These are phyloP conservation scores for Vanessa tameamea DNA, from an alignment of 1,140 invertebrate species.

Conservation along the genomic window DNA sequence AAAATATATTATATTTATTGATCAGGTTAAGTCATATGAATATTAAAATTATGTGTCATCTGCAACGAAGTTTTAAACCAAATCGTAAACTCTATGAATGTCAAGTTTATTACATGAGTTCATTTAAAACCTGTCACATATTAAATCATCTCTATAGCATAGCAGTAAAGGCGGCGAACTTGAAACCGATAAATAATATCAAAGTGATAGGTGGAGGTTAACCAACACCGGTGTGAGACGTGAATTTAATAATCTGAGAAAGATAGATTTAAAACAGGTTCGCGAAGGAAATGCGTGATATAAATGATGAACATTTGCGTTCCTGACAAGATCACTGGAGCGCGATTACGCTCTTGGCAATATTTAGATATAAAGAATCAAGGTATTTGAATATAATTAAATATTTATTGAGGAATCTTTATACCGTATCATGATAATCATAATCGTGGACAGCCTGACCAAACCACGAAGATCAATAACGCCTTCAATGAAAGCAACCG, in stretches of 20 bases:
- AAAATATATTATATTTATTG: too few species aligned
- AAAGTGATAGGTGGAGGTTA: slow-evolving; percentile 34
- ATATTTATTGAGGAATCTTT: not conserved
- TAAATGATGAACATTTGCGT: slow-evolving; percentile 49
- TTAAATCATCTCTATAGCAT: slow-evolving; percentile 42
- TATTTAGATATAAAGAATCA: slow-evolving; percentile 2
- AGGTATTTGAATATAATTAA: not conserved
- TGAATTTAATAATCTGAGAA: slow-evolving; percentile 36
- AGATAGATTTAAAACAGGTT: slow-evolving; percentile 48
- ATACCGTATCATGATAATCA: not conserved
- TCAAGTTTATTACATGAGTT: slow-evolving; percentile 37
- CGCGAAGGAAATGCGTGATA: slow-evolving; percentile 61
- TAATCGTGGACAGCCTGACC: too few species aligned
- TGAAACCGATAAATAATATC: slow-evolving; percentile 37
- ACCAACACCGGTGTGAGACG: slow-evolving; percentile 32
- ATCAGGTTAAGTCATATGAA: not conserved
- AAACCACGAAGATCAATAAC: too few species aligned
- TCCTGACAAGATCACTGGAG: slow-evolving; percentile 27
- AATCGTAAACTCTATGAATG: slow-evolving; percentile 33
- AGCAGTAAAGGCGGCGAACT: slow-evolving; percentile 32
- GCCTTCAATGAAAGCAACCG: too few species aligned
- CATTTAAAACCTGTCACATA: slow-evolving; percentile 38
- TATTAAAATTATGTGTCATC: not conserved
- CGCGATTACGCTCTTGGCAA: slow-evolving; percentile 12
- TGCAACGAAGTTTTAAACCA: slow-evolving; percentile 14